A percentile compares a stretch with the other conserved stretches of the same genome.
Evolutionary conservation across 1,140 invertebrate species (phyloP).

Genomic region (Diorhabda sublineata): DNA sequence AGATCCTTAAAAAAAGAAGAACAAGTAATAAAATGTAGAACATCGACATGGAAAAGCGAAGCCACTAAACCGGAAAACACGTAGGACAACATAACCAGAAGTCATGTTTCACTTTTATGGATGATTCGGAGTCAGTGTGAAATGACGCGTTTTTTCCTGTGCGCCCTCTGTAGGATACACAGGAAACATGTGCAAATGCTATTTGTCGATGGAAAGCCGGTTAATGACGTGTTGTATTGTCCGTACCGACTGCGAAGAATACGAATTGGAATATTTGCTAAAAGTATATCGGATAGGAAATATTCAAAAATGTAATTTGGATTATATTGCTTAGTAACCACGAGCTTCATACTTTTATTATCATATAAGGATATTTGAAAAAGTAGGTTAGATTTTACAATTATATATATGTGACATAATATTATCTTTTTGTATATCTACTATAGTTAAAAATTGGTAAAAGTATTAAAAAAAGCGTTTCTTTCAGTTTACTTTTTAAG

Average conservation of each 20-base stretch:
- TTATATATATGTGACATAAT: too few relatives aligned
- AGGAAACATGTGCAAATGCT: background rate
- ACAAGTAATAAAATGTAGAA: background rate
- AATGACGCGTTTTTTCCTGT: slow-evolving; percentile 1
- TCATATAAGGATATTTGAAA: too few relatives aligned
- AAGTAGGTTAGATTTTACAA: too few relatives aligned
- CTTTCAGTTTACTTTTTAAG: too few relatives aligned
- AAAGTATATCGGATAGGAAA: too few relatives aligned
- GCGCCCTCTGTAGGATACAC: background rate
- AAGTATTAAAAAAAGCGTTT: too few relatives aligned
- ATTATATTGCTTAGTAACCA: too few relatives aligned
- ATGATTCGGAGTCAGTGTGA: background rate
- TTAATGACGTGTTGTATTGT: slow-evolving; percentile 2
- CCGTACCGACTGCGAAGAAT: background rate
- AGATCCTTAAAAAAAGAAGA: background rate
- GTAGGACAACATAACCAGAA: background rate
- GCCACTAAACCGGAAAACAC: background rate
- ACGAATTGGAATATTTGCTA: background rate
- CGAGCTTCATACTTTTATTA: too few relatives aligned
- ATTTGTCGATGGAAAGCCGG: background rate
- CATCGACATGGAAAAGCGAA: background rate
- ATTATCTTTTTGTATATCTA: too few relatives aligned
- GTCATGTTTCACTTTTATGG: slow-evolving; percentile 2
- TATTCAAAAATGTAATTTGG: too few relatives aligned
- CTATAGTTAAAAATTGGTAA: too few relatives aligned